Conservation (phyloP, 2,797 vertebrate species). For the Prionace glauca region DNA sequence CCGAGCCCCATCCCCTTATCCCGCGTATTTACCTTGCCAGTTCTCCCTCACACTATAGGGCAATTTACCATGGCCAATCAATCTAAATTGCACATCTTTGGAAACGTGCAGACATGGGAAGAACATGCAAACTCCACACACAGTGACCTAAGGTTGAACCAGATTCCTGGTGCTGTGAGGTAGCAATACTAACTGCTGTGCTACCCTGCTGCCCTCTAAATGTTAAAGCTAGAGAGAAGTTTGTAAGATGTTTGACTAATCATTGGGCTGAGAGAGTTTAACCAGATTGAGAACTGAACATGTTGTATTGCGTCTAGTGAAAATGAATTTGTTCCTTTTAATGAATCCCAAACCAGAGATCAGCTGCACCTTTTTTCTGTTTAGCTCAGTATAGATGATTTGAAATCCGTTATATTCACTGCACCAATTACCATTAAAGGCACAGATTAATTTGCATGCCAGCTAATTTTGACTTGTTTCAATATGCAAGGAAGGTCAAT, state of each 20-base stretch:
- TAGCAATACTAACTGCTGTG: too few species aligned
- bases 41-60: too few species aligned
- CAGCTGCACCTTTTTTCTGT: background rate
- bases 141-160: too few species aligned
- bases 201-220: too few species aligned
- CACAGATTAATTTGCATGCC: background rate
- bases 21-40: too few species aligned
- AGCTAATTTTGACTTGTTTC: background rate
- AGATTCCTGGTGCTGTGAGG: too few species aligned
- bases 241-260: background rate
- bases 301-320: background rate
- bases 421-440: background rate
- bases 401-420: background rate
- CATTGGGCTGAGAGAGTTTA: background rate
- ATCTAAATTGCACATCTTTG: too few species aligned
- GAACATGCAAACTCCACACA: too few species aligned
- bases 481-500: background rate
- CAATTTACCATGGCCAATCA: too few species aligned
- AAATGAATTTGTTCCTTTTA: background rate
- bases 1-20: too few species aligned
- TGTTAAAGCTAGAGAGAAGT: background rate
- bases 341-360: background rate
- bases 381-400: background rate
- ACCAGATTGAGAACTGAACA: background rate
- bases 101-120: too few species aligned